Evolutionary conservation across 2,113 vertebrate species (phyloP), one percentile per base, ranked within the genome.

Genomic region (Lepisosteus osseus): DNA sequence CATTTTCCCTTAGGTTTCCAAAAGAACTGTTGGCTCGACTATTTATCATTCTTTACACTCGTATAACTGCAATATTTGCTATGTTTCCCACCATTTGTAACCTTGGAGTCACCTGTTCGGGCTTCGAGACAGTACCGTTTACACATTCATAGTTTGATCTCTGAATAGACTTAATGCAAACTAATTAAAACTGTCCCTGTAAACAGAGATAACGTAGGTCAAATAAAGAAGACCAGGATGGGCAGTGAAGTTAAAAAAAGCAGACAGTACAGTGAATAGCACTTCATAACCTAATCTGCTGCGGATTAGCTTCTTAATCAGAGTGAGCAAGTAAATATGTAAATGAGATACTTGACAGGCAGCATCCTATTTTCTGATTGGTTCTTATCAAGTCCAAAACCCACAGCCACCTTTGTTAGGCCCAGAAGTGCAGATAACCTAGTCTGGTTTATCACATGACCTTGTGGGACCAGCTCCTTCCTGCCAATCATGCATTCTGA

Each of bases 301-400:
- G 68, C 73, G 87, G 89, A 89, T 90, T 90, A 89, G 82, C 80
- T 86, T 83, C 85, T 76, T 89, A 89, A 90, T 89, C 86, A 75
- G 81, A 79, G 73, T 66, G 78, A 82, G 83, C 80, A 81, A 80
- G 80, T 81, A 41, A 70, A 85, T 87, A 86, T 87, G 86, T 75
- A 86, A 87, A 87, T 87, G 68, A 75, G 65, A 77, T 85, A 69
- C 83, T 85, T 87, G 86, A 84, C 80, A 79, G 78, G 81, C 81
- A 72, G 70, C 70, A 64, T 83, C 70, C 75, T 65, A 74, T 77
- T 72, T 77, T 77, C 84, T 80, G 86, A 87, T 86, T 85, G 85
- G 85, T 73, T 72, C 80, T 85, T 82, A 82, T 87, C 82, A 77
- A 44, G 73, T 74, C 70, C 65, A 67, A 45, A 69, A 74, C 68